Percentiles rank a stretch among this genome's conserved stretches.
Conservation (phyloP, 1,140 invertebrate species). For the Wiebesia pumilae region DNA sequence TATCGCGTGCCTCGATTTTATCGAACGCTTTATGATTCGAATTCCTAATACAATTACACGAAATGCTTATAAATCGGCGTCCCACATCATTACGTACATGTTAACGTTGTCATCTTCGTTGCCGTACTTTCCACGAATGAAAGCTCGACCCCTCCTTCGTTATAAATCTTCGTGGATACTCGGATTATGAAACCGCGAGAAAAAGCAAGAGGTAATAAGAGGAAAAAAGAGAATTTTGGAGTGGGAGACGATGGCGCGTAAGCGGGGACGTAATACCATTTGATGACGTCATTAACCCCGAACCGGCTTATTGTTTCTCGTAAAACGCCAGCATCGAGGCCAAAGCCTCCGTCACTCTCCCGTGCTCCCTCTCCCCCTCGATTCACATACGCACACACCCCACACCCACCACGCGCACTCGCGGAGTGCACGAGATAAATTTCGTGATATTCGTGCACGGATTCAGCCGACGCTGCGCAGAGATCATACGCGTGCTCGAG, state of each 20-base stretch:
- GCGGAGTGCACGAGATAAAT: too few species aligned
- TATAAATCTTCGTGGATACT: constrained; percentile 10
- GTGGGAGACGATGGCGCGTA: constrained; percentile 15
- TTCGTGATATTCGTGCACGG: neutral
- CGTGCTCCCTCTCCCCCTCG: too few species aligned
- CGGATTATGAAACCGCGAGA: neutral
- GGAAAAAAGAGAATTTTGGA: neutral
- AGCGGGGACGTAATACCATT: constrained; percentile 59
- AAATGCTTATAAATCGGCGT: too few species aligned
- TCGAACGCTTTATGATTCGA: too few species aligned
- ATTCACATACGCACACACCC: neutral
- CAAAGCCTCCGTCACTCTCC: neutral
- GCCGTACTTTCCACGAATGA: too few species aligned
- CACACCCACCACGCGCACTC: neutral
- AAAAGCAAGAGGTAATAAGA: neutral
- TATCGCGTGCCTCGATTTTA: too few species aligned
- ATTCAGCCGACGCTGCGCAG: neutral
- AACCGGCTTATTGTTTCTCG: constrained; percentile 65
- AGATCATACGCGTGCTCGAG: neutral
- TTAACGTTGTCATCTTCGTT: too few species aligned
- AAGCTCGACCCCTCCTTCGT: neutral
- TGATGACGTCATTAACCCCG: constrained; percentile 64
- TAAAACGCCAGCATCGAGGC: constrained; percentile 55
- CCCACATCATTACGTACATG: too few species aligned
- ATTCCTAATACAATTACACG: too few species aligned